Evolutionary conservation across 2,888 invertebrate species (phyloP), one percentile per base, ranked within the genome.

Genomic region (Idaea aversata): DNA sequence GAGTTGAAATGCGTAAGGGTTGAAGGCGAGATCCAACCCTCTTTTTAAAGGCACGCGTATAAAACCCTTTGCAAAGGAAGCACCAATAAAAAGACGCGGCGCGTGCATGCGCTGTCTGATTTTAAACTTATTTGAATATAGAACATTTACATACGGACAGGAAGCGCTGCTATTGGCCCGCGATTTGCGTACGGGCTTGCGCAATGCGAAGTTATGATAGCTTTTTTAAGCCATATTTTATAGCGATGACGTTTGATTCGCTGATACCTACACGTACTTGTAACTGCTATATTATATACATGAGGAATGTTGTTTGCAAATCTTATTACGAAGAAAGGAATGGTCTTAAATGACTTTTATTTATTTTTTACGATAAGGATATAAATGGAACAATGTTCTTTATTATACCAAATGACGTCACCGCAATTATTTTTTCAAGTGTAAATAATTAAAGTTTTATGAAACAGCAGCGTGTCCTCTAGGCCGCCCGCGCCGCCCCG

Each of bases 121-220:
- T 92, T 92, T 91, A 91, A 93, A 91, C 84, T 88, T 87, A 91
- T 93, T 92, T 93, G 90, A 92, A 93, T 92, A 91, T 85, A 85
- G 80, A 80, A 86, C 80, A 91, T 92, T 92, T 91, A 90, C 91
- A 92, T 91, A 90, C 79, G 74, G 66, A 70, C 70, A 70, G 65
- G 78, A 72, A 71, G 83, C 69, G 73, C 74, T 75, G 81, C 81
- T 70, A 92, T 92, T 93, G 92, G 92, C 66, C 59, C 70, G 66
- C 71, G 78, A 83, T 85, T 82, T 83, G 85, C 83, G 84, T 84
- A 82, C 85, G 78, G 82, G 73, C 87, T 78, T 89, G 91, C 90
- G 90, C 90, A 88, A 64, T 83, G 76, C 79, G 79, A 66, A 70
- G 72, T 73, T 73, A 71, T 71, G 79, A 71, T 74, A 69, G 72